Conservation (phyloP, 2,797 vertebrate species). For the Lemur catta region DNA sequence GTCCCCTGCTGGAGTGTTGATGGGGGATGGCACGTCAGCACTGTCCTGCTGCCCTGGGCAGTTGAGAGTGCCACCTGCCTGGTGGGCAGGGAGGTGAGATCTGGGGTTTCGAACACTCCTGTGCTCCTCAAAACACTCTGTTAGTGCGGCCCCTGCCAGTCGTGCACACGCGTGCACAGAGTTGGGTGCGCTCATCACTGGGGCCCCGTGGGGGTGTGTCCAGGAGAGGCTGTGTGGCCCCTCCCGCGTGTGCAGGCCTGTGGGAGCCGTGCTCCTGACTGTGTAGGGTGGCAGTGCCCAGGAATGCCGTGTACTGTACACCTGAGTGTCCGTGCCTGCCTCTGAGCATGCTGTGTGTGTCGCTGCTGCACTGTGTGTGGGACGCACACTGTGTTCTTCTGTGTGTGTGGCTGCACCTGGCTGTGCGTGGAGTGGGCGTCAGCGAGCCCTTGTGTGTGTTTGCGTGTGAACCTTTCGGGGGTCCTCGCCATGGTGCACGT, state of each 20-base stretch:
- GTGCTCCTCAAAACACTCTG: not conserved
- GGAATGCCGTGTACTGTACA: not conserved
- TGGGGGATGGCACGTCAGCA: not conserved
- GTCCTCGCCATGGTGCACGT: fast-evolving
- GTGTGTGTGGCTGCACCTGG: not conserved
- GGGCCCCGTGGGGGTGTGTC: not conserved
- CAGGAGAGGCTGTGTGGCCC: not conserved
- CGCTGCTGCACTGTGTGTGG: not conserved
- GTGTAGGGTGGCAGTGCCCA: not conserved
- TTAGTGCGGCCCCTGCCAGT: too few species aligned
- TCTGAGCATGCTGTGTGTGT: not conserved
- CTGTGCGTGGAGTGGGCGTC: not conserved
- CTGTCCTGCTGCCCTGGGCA: not conserved
- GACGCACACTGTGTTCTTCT: not conserved
- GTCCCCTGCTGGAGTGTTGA: not conserved
- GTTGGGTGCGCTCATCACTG: too few species aligned
- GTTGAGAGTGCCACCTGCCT: not conserved
- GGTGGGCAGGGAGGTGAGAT: not conserved
- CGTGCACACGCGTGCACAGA: fast-evolving
- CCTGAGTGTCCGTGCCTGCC: not conserved
- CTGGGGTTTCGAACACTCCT: not conserved
- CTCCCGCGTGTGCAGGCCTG: not conserved
- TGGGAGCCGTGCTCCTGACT: too few species aligned
- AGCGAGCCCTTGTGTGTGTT: not conserved
- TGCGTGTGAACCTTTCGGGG: fast-evolving